Evolutionary conservation across 2,797 vertebrate species (phyloP).

Genomic region (Capromys pilorides): DNA sequence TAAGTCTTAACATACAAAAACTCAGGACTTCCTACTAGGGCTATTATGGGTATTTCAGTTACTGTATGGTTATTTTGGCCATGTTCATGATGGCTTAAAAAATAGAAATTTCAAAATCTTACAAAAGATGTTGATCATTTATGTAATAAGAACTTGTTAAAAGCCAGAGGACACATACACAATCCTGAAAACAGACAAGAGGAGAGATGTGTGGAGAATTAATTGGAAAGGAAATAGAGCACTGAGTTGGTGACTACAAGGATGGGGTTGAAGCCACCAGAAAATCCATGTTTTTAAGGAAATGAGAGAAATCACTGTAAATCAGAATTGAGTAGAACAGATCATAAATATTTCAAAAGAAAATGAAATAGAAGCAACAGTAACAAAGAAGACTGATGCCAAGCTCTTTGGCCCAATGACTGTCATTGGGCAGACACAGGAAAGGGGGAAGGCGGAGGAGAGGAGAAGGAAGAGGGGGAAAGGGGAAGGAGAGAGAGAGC

Average conservation of each 20-base stretch:
- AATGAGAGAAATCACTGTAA: not conserved
- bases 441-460: not conserved
- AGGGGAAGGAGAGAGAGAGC: not conserved
- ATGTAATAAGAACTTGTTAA: not conserved
- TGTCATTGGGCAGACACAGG: not conserved
- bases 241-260: not conserved
- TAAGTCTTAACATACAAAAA: not conserved
- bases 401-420: not conserved
- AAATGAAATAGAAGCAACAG: not conserved
- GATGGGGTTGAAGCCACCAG: not conserved
- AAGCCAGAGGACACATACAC: not conserved
- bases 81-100: not conserved
- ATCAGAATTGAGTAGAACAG: not conserved
- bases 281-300: not conserved
- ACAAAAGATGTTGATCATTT: not conserved
- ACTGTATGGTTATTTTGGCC: not conserved
- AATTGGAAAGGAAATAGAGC: not conserved
- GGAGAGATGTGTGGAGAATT: not conserved
- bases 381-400: not conserved
- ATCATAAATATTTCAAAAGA: not conserved
- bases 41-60: not conserved
- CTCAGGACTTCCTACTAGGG: not conserved
- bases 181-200: not conserved
- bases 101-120: not conserved
- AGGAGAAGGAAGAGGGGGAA: not conserved